Conservation (phyloP, 2,113 vertebrate genomes). For the Excalfactoria chinensis region DNA sequence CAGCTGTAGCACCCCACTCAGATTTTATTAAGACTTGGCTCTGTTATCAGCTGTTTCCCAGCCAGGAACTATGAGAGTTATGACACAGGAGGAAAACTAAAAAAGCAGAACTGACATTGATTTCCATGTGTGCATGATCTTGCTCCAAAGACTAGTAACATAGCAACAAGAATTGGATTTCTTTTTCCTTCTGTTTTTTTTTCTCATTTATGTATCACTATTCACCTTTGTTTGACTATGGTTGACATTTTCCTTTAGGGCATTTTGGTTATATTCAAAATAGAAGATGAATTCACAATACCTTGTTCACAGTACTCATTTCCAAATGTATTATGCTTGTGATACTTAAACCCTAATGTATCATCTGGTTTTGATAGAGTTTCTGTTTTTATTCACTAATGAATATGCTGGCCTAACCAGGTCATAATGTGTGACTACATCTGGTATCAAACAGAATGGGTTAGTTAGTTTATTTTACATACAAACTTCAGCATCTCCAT, state of each 20-base stretch:
- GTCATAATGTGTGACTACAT: slow-evolving; percentile 29
- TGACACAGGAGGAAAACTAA: slow-evolving; percentile 44
- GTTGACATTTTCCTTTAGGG: background rate
- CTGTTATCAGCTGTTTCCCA: slow-evolving; percentile 24
- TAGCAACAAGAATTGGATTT: slow-evolving; percentile 34
- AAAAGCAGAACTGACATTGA: slow-evolving; percentile 58
- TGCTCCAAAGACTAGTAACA: slow-evolving; percentile 51
- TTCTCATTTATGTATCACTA: background rate
- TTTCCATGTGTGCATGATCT: slow-evolving; percentile 55
- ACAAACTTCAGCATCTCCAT: background rate
- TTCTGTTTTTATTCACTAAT: slow-evolving; percentile 22
- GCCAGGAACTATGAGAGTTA: slow-evolving; percentile 54
- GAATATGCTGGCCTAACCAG: slow-evolving; percentile 41
- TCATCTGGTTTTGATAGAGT: slow-evolving; percentile 66
- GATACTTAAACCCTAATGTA: background rate
- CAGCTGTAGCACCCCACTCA: slow-evolving; percentile 55
- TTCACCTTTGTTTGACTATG: background rate
- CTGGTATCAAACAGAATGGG: background rate
- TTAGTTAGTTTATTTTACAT: slow-evolving; percentile 57
- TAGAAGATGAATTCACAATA: background rate
- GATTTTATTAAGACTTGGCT: slow-evolving; percentile 61
- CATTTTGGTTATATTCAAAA: slow-evolving; percentile 13
- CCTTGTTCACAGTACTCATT: background rate
- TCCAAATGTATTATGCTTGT: slow-evolving; percentile 14
- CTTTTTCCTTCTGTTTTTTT: background rate